Evolutionary conservation across 2,888 invertebrate genomes (phyloP).

Genomic region (Geophilus truncorum): DNA sequence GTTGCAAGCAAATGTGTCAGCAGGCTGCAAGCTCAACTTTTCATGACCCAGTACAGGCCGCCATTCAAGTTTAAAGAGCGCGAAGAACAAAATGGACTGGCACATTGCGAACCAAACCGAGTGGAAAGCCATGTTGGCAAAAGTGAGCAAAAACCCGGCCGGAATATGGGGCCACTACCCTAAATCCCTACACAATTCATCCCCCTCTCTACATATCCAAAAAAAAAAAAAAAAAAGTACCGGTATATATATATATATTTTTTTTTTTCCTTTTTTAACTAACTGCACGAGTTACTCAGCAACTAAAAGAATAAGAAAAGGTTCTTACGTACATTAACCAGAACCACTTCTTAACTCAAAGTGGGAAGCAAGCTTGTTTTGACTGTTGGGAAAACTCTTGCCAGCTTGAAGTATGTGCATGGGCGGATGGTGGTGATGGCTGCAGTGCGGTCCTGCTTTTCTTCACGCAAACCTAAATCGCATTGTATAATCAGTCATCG

Average conservation of each 20-base stretch:
- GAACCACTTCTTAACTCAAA: background rate
- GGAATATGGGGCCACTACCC: slow-evolving; percentile 18
- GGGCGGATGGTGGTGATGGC: slow-evolving; percentile 1
- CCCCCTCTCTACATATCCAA: background rate
- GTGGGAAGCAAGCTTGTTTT: background rate
- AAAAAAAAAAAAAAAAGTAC: background rate
- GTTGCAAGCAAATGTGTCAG: background rate
- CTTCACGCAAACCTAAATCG: background rate
- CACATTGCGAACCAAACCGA: slow-evolving; percentile 13
- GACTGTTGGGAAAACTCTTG: background rate
- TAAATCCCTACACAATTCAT: background rate
- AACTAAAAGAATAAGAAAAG: background rate
- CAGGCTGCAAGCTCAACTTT: slow-evolving; percentile 10
- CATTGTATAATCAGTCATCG: slow-evolving; percentile 15
- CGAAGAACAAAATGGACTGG: slow-evolving; percentile 23
- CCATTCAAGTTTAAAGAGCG: slow-evolving; percentile 27
- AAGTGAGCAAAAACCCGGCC: slow-evolving; percentile 12
- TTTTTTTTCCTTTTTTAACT: too few relatives aligned
- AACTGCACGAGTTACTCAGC: background rate
- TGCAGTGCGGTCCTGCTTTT: background rate
- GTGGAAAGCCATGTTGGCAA: slow-evolving; percentile 18
- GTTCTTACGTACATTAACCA: background rate
- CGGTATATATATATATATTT: too few relatives aligned
- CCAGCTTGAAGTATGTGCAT: background rate
- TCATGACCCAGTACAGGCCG: slow-evolving; percentile 18